These are phyloP conservation scores for Rhincodon typus DNA, from an alignment of 2,797 vertebrate genomes.

Conservation along the genomic window DNA sequence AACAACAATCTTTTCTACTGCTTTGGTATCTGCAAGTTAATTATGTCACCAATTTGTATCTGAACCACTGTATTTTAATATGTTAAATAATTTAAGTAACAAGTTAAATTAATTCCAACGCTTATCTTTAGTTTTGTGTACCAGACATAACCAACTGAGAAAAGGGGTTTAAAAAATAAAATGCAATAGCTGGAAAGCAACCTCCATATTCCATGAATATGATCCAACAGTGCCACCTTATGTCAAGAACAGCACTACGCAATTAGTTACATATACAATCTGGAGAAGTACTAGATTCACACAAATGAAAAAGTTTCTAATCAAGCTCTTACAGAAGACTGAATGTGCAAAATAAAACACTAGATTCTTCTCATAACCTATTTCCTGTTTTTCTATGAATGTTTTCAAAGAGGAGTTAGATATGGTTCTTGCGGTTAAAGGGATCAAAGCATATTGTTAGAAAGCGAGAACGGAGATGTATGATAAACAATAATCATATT, in stretches of 20 bases:
- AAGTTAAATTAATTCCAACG: background rate
- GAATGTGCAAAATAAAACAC: background rate
- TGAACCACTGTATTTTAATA: background rate
- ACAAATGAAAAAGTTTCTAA: background rate
- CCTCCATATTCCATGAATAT: background rate
- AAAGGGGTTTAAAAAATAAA: background rate
- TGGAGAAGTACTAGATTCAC: background rate
- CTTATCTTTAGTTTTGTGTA: background rate
- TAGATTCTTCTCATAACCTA: background rate
- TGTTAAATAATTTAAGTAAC: background rate
- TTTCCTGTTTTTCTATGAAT: too few relatives aligned
- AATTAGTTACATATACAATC: background rate
- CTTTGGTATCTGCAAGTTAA: background rate
- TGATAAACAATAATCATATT: too few relatives aligned
- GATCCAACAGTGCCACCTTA: constrained; percentile 3
- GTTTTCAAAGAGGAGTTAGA: too few relatives aligned
- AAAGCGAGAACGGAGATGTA: too few relatives aligned
- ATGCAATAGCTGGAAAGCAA: background rate
- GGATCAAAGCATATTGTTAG: too few relatives aligned
- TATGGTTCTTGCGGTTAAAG: too few relatives aligned
- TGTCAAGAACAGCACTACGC: background rate
- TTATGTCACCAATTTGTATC: background rate
- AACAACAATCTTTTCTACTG: background rate
- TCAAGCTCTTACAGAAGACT: background rate
- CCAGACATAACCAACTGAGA: background rate